Evolutionary conservation across 2,797 vertebrate genomes (phyloP).

Genomic region (Hydrocynus forskahlii): DNA sequence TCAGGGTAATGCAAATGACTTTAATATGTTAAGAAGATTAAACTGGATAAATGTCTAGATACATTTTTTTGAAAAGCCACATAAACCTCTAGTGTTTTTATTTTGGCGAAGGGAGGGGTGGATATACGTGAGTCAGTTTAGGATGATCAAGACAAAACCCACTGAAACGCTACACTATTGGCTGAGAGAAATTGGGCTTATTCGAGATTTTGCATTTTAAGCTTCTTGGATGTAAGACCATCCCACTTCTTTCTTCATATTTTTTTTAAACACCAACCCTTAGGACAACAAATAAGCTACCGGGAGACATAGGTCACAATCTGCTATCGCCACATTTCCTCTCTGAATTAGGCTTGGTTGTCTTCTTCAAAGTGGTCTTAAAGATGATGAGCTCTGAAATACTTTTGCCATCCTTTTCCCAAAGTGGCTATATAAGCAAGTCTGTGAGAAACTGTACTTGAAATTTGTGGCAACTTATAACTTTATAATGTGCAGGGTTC

Average conservation of each 20-base stretch:
- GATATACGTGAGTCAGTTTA: conserved; percentile 79
- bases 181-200: conserved; percentile 82
- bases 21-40: conserved; percentile 91
- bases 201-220: conserved; percentile 85
- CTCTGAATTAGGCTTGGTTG: conserved; percentile 71
- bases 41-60: conserved; percentile 89
- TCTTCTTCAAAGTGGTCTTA: conserved; percentile 68
- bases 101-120: conserved; percentile 64
- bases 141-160: conserved; percentile 81
- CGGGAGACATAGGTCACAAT: conserved; percentile 76
- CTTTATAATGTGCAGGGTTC: background rate
- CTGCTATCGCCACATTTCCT: conserved; percentile 65
- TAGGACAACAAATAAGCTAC: conserved; percentile 79
- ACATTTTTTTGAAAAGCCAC: conserved; percentile 83
- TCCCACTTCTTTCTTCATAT: conserved; percentile 85
- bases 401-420: conserved; percentile 26
- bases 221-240: conserved; percentile 86
- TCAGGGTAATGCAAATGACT: conserved; percentile 85
- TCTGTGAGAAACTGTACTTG: background rate
- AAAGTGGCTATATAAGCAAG: conserved; percentile 7
- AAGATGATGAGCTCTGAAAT: conserved; percentile 60
- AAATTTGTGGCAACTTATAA: background rate
- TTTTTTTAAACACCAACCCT: conserved; percentile 81
- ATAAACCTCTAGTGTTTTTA: conserved; percentile 84
- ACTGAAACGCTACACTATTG: conserved; percentile 74